Evolutionary conservation across 2,113 vertebrate genomes (phyloP).

Genomic region (Varanus salvator): DNA sequence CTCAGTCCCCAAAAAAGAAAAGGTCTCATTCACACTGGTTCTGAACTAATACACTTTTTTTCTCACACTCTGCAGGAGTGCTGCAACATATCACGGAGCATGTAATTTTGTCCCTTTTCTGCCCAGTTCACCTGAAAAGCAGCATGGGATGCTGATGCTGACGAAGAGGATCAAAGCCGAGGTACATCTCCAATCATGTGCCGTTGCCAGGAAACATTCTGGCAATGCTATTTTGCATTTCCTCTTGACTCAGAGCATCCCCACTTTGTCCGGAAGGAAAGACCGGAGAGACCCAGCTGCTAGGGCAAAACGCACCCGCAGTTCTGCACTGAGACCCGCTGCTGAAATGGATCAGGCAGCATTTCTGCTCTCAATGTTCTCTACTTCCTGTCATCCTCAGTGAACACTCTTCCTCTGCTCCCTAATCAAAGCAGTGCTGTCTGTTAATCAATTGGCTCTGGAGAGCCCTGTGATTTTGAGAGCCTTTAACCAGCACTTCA

Average conservation of each 20-base stretch:
- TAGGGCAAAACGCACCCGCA: not conserved
- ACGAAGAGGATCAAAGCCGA: not conserved
- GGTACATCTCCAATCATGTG: not conserved
- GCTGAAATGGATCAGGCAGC: not conserved
- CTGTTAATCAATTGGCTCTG: not conserved
- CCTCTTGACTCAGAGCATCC: not conserved
- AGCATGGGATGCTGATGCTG: not conserved
- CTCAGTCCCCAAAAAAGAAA: not conserved
- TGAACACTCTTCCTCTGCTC: not conserved
- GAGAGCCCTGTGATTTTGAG: not conserved
- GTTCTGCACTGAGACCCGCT: not conserved
- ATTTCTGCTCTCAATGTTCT: not conserved
- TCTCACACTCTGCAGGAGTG: not conserved
- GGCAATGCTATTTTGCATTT: not conserved
- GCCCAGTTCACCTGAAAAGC: not conserved
- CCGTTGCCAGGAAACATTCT: not conserved
- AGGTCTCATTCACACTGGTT: not conserved
- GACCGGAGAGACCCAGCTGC: not conserved
- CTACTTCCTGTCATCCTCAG: not conserved
- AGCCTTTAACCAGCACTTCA: too few species aligned
- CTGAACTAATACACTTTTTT: not conserved
- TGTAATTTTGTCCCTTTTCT: not conserved
- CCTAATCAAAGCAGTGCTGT: not conserved
- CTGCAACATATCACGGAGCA: not conserved
- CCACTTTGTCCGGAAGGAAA: not conserved